Conservation (phyloP, 2,113 vertebrate genomes). For the Pogona vitticeps region DNA sequence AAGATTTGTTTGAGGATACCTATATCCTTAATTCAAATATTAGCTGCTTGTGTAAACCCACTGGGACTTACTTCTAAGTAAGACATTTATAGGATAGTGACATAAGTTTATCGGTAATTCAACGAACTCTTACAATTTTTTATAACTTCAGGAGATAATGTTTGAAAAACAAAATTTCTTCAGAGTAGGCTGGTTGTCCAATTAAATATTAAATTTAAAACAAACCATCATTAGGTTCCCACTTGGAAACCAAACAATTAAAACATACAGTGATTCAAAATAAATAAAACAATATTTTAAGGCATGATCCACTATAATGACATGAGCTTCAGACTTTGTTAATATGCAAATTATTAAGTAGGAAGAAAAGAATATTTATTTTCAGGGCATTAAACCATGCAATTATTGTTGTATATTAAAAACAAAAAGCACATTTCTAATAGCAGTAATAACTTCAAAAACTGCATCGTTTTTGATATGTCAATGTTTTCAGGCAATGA, state of each 20-base stretch:
- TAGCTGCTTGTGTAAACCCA: neutral
- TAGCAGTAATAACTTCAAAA: neutral
- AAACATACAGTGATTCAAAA: conserved; percentile 48
- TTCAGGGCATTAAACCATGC: conserved; percentile 30
- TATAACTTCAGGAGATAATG: neutral
- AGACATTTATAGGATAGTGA: neutral
- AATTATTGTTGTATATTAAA: conserved; percentile 43
- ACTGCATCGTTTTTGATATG: neutral
- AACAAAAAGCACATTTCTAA: conserved; percentile 41
- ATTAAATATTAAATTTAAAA: conserved; percentile 25
- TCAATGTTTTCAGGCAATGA: conserved; percentile 33
- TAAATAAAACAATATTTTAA: conserved; percentile 62
- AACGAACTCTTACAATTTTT: conserved; percentile 16
- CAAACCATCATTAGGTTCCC: conserved; percentile 7
- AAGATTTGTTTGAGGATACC: conserved; percentile 15
- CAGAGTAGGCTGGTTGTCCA: neutral
- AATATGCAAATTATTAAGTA: conserved; percentile 28
- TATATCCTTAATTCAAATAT: neutral
- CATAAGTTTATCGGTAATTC: conserved; percentile 17
- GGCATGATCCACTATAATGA: conserved; percentile 33
- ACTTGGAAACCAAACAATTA: conserved; percentile 21
- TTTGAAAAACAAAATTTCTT: conserved; percentile 16
- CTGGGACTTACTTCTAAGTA: neutral
- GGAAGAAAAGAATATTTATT: conserved; percentile 35
- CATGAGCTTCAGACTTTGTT: conserved; percentile 32